These are phyloP conservation scores for Apostichopus californicus DNA, from an alignment of 35 echinoderm and acorn worm genomes.

Conservation along the genomic window DNA sequence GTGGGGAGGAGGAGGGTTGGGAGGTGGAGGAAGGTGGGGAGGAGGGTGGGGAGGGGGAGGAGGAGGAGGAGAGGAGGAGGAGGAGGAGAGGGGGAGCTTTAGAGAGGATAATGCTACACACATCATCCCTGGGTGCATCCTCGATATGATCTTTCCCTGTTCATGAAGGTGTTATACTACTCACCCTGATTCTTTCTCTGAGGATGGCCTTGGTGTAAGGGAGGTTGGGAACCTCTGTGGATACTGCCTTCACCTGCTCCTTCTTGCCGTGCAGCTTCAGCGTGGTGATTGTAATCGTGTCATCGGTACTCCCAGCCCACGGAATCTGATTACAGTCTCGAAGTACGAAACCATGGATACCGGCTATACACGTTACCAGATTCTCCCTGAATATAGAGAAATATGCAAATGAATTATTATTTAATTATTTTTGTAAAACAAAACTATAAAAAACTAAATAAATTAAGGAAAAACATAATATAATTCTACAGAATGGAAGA, in stretches of 20 bases:
- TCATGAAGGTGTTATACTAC: neutral
- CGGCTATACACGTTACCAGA: slow-evolving; percentile 79
- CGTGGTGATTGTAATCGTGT: slow-evolving; percentile 74
- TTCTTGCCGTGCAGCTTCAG: slow-evolving; percentile 96
- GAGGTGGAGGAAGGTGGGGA: too few relatives aligned
- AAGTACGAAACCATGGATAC: slow-evolving; percentile 86
- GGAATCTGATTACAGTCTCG: slow-evolving; percentile 95
- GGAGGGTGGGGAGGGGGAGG: too few relatives aligned
- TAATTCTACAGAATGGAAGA: too few relatives aligned
- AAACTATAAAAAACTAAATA: too few relatives aligned
- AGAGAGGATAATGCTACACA: too few relatives aligned
- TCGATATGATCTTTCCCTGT: too few relatives aligned
- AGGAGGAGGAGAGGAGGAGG: too few relatives aligned
- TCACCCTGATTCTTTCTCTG: slow-evolving; percentile 85
- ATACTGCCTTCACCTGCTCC: slow-evolving; percentile 84
- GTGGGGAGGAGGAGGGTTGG: too few relatives aligned
- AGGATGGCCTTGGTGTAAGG: slow-evolving; percentile 93
- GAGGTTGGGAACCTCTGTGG: slow-evolving; percentile 79
- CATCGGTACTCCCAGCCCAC: slow-evolving; percentile 77
- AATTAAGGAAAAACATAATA: too few relatives aligned
- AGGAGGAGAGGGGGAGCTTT: too few relatives aligned
- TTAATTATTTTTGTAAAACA: too few relatives aligned
- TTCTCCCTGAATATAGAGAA: slow-evolving; percentile 58
- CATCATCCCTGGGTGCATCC: too few relatives aligned
- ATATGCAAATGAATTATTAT: neutral